Evolutionary conservation across 2,113 vertebrate species (phyloP).

Genomic region (Candoia aspera): DNA sequence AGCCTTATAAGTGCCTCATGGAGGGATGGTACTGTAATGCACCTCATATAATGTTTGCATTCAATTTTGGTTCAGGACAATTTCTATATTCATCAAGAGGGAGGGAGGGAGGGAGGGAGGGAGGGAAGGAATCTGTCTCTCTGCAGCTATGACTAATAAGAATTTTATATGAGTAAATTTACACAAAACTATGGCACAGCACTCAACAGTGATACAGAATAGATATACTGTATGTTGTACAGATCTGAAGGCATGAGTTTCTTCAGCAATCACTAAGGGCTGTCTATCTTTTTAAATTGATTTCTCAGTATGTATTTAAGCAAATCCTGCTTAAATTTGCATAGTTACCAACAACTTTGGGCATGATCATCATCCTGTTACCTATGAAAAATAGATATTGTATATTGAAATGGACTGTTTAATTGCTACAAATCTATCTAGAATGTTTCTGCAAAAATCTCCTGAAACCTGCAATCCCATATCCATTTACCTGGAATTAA

Average conservation of each 20-base stretch:
- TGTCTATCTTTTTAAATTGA: slow-evolving; percentile 43
- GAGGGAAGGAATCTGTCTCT: slow-evolving; percentile 34
- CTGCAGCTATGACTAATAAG: slow-evolving; percentile 70
- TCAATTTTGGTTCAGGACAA: too few relatives aligned
- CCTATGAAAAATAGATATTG: slow-evolving; percentile 30
- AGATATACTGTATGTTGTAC: slow-evolving; percentile 61
- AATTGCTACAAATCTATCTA: slow-evolving; percentile 34
- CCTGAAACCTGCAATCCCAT: slow-evolving; percentile 1
- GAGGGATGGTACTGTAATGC: too few relatives aligned
- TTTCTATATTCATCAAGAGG: background rate
- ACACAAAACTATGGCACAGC: slow-evolving; percentile 38
- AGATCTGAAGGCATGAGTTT: slow-evolving; percentile 58
- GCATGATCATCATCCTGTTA: slow-evolving; percentile 37
- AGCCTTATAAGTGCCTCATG: too few relatives aligned
- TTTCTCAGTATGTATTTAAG: slow-evolving; percentile 58
- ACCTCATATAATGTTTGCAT: too few relatives aligned
- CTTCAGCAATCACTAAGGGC: slow-evolving; percentile 63
- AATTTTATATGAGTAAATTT: slow-evolving; percentile 71
- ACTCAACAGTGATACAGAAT: slow-evolving; percentile 69
- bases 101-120: background rate
- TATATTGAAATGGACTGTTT: background rate
- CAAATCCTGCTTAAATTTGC: slow-evolving; percentile 49
- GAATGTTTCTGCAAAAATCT: slow-evolving; percentile 41
- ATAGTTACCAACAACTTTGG: slow-evolving; percentile 49
- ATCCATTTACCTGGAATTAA: background rate